Evolutionary conservation across 2,113 vertebrate genomes (phyloP), one percentile per base, ranked within the genome.

Genomic region (Shinisaurus crocodilurus): DNA sequence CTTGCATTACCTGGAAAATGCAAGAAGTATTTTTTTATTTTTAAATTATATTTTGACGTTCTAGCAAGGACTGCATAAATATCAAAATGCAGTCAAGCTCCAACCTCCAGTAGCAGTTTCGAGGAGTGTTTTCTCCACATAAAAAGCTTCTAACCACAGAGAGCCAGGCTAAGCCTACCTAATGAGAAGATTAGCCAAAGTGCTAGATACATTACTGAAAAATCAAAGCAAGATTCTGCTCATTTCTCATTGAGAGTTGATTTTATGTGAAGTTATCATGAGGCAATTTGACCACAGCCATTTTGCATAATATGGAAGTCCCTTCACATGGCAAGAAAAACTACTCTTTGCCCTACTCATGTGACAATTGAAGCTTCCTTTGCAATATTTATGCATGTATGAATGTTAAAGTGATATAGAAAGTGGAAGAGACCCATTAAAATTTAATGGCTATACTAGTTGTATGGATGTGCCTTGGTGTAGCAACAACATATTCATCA

Each of bases 1-100:
- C 98, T 97, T 99, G 99, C 99, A 99, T 99, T 92, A 99, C 98
- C 99, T 99, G 97, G 75, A 79, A 95, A 91, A 93, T 45, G 84
- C 76, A 95, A 91, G 74, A 86, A 63, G 57, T 25, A 82, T 76
- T 91, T 60, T 67, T 7, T 81, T 50, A 88, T 88, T 88, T 77
- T 82, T 20, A 80, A 77, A 90, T 27, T 18, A 60, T 72, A 70
- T 70, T 81, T 25, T 86, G 76, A 65, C 43, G 43, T 29, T 45
- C 29, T 85, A 69, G 63, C 74, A 79, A 91, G 88, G 29, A 86
- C 82, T 80, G 82, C 82, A 43, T 34, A 88, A 67, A 32, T 84
- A 90, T 48, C 79, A 48, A 86, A 6, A 69, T 8, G 9, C 32
- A 12, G 75, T 13, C 75, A 90, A 57, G 25, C 63, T 90, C n/a